Base-by-base conservation (phyloP, 2,888 invertebrate species). In the Zootermopsis nevadensis region DNA sequence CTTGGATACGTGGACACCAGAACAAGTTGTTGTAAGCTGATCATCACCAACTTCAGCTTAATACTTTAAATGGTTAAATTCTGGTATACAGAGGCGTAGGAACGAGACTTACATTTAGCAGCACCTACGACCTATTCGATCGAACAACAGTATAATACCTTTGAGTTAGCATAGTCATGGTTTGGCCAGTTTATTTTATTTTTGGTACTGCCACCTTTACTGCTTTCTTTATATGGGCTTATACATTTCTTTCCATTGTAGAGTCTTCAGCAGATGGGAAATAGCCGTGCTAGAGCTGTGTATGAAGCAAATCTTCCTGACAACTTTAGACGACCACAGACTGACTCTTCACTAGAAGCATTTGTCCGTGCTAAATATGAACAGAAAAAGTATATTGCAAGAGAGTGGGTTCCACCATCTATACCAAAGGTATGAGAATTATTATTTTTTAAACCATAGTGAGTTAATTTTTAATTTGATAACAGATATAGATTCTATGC, bases 301-400 rank as follows among this genome's bases (percentile, higher is more conserved):
- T 99, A 99, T 89, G 99, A 99, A 90, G 99, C 99, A 0, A 98
- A 98, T 89, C 90, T 99, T 69, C 98, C 98, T 0, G 98, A 99
- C 88, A 96, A 96, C 87, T 99, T 98, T 90, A 93, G 99, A 60
- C 93, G 99, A 86, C 99, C 99, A 2, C 99, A 98, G 89, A 97
- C 95, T 85, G 98, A 98, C 89, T 94, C 97, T 81, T 95, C 96
- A 24, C 91, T 99, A 74, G 99, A 99, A 89, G 95, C 95, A 82
- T 99, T 99, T 90, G 98, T 99, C 87, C 93, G 99, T 86, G 97
- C 98, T 85, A 99, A 99, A 91, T 99, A 99, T 89, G 99, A 99
- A 90, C 96, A 97, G 89, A 99, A 98, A 91, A 98, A 99, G 89
- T 99, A 98, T 89, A 97, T 99, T 87, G 99, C 99, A n/a, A 94